A percentile compares a stretch with the other conserved stretches of the same genome.
These are phyloP conservation scores for Avahi laniger DNA, from an alignment of 2,797 vertebrate genomes.

Conservation along the genomic window DNA sequence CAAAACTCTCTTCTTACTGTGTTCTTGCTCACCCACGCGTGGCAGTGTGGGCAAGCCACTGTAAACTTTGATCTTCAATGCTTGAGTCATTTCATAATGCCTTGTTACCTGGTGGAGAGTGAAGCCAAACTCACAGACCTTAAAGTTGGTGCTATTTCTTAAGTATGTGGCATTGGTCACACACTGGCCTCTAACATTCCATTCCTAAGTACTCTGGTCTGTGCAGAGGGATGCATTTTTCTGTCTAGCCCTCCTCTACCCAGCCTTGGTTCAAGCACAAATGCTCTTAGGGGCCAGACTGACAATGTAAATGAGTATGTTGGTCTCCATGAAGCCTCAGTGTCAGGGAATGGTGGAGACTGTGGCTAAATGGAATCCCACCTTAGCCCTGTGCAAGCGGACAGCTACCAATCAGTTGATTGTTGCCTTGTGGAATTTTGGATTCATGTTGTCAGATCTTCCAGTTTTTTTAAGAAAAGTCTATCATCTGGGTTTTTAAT, in stretches of 20 bases:
- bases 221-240: neutral
- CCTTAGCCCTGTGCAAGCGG: neutral
- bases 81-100: neutral
- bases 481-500: neutral
- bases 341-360: neutral
- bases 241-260: neutral
- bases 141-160: neutral
- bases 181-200: neutral
- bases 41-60: neutral
- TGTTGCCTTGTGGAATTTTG: neutral
- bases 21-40: rapidly evolving
- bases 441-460: neutral
- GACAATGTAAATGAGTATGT: neutral
- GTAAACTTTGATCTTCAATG: neutral
- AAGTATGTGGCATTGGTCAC: neutral
- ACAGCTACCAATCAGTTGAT: neutral
- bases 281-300: neutral
- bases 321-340: neutral
- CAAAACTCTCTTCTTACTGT: neutral
- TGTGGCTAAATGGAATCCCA: neutral
- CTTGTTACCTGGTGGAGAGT: neutral
- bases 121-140: neutral
- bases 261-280: neutral
- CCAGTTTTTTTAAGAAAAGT: neutral
- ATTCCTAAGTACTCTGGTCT: neutral